A percentile compares a stretch with the other conserved stretches of the same genome.
phyloP scores from a whole-genome alignment of 1,140 invertebrate species.

The Drosophila melanica region DNA sequence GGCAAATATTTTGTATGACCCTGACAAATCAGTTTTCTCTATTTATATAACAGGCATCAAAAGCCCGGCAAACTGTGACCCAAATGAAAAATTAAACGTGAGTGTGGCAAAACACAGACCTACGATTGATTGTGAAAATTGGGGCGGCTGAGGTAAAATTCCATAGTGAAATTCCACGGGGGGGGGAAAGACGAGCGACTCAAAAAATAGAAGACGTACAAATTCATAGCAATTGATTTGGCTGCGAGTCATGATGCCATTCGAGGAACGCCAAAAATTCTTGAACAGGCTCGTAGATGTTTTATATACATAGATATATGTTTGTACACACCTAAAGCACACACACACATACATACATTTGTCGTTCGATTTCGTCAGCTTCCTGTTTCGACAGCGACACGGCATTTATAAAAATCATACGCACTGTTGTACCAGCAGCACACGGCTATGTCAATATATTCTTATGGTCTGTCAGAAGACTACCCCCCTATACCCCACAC shows the following conservation, averaged over 20 bases:
- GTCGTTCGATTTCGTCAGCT: constrained; percentile 63
- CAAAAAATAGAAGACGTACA: constrained; percentile 73
- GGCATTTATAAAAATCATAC: constrained; percentile 81
- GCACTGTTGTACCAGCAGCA: constrained; percentile 77
- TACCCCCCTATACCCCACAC: neutral
- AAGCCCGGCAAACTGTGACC: constrained; percentile 36
- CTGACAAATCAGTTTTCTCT: constrained; percentile 77
- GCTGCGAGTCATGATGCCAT: constrained; percentile 52
- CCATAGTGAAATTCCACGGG: constrained; percentile 54
- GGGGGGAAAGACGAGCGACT: constrained; percentile 26
- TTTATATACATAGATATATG: neutral
- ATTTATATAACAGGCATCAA: constrained; percentile 74
- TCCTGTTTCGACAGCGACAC: constrained; percentile 74
- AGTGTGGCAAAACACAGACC: constrained; percentile 10
- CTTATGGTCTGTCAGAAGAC: constrained; percentile 65
- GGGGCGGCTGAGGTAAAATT: constrained; percentile 22
- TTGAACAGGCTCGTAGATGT: neutral
- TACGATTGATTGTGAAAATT: constrained; percentile 47
- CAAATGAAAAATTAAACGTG: constrained; percentile 42
- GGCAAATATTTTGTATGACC: constrained; percentile 70
- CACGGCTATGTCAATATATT: constrained; percentile 73
- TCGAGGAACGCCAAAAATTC: constrained; percentile 6
- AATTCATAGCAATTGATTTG: constrained; percentile 75
- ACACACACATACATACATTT: constrained; percentile 50
- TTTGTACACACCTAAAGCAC: neutral